These are phyloP conservation scores for Ptychobarbus kaznakovi DNA, from an alignment of 2,797 vertebrate genomes.

Conservation along the genomic window DNA sequence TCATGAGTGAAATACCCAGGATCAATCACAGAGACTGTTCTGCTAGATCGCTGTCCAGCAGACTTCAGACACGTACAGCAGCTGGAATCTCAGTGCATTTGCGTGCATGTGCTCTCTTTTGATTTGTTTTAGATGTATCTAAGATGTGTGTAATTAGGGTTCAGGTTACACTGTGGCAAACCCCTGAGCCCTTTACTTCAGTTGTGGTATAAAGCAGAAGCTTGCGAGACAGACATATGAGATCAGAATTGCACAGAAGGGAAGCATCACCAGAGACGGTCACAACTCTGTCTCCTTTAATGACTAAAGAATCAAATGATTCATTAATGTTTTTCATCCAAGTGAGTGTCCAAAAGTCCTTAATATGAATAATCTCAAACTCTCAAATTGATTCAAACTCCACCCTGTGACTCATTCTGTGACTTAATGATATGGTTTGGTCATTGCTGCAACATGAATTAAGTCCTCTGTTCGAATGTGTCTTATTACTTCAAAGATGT, in stretches of 20 bases:
- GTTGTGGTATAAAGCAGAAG: conserved; percentile 60
- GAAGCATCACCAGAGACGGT: neutral
- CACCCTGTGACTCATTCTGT: conserved; percentile 28
- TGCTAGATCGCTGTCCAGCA: conserved; percentile 61
- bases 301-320: neutral
- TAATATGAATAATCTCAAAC: neutral
- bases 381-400: neutral
- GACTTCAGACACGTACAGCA: conserved; percentile 21
- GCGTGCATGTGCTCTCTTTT: conserved; percentile 45
- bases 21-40: conserved; percentile 39
- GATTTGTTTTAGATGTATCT: conserved; percentile 60
- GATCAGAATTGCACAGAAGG: neutral
- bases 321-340: neutral
- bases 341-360: neutral
- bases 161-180: conserved; percentile 59
- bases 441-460: conserved; percentile 17
- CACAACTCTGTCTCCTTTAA: neutral
- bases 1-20: conserved; percentile 4
- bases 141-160: conserved; percentile 56
- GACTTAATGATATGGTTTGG: conserved; percentile 10
- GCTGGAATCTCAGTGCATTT: conserved; percentile 55
- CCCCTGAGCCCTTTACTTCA: conserved; percentile 36
- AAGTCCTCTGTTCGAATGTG: neutral
- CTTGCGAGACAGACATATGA: neutral
- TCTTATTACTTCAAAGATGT: conserved; percentile 20